Percentiles rank a stretch among this genome's conserved stretches.
Evolutionary conservation across 2,888 invertebrate species (phyloP).

Genomic region (Dromius quadrimaculatus): DNA sequence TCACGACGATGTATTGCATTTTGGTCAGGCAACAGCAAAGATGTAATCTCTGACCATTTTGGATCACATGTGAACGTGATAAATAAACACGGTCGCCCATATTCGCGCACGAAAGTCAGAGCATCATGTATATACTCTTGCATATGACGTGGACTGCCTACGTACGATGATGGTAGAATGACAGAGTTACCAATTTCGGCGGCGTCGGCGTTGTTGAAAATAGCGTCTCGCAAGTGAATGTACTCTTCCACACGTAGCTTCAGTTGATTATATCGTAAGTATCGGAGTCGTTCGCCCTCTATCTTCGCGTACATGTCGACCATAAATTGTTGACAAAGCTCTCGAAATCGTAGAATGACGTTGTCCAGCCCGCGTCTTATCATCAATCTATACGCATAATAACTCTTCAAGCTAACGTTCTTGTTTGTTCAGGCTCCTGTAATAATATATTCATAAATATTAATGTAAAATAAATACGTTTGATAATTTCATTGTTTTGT

Average conservation of each 20-base stretch:
- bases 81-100: slow-evolving; percentile 60
- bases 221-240: slow-evolving; percentile 61
- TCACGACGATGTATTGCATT: slow-evolving; percentile 56
- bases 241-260: slow-evolving; percentile 59
- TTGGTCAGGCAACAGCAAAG: slow-evolving; percentile 51
- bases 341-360: slow-evolving; percentile 56
- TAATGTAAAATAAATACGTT: slow-evolving; percentile 41
- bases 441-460: slow-evolving; percentile 40
- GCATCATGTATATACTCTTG: slow-evolving; percentile 60
- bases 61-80: slow-evolving; percentile 59
- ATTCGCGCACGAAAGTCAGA: slow-evolving; percentile 60
- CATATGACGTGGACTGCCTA: slow-evolving; percentile 59
- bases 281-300: slow-evolving; percentile 60
- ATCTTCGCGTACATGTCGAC: slow-evolving; percentile 63
- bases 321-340: slow-evolving; percentile 60
- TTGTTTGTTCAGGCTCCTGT: slow-evolving; percentile 44
- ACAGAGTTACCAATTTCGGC: slow-evolving; percentile 44
- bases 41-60: slow-evolving; percentile 58
- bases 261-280: slow-evolving; percentile 59
- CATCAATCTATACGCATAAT: slow-evolving; percentile 58
- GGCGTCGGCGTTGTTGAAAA: slow-evolving; percentile 54
- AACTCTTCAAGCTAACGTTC: slow-evolving; percentile 57
- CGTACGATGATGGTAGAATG: slow-evolving; percentile 56
- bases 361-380: slow-evolving; percentile 55
- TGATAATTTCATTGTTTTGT: too few relatives aligned